A percentile compares a stretch with the other conserved stretches of the same genome.
Conservation (phyloP, 2,113 vertebrate genomes). For the Todiramphus saurophagus region DNA sequence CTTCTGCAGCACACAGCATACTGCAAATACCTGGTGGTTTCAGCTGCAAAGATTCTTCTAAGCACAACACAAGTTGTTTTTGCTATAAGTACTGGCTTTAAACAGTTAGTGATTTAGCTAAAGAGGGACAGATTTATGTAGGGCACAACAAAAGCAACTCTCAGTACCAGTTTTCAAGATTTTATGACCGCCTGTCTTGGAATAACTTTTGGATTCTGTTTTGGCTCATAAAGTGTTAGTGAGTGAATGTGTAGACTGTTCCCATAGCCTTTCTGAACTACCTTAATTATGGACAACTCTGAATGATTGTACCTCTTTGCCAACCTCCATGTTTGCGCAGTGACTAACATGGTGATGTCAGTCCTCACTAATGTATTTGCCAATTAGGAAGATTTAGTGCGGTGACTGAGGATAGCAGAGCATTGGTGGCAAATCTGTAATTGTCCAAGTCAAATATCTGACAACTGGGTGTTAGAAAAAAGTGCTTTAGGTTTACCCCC, state of each 20-base stretch:
- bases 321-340: slow-evolving; percentile 30
- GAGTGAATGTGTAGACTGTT: slow-evolving; percentile 50
- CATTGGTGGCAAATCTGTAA: slow-evolving; percentile 56
- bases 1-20: background rate
- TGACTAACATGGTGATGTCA: slow-evolving; percentile 68
- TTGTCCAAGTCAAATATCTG: slow-evolving; percentile 58
- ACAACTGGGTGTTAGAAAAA: slow-evolving; percentile 35
- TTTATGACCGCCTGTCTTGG: slow-evolving; percentile 12
- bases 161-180: slow-evolving; percentile 38
- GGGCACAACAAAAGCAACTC: slow-evolving; percentile 29
- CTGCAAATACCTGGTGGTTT: background rate
- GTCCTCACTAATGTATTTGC: slow-evolving; percentile 56
- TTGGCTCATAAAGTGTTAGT: slow-evolving; percentile 37
- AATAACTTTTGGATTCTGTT: slow-evolving; percentile 54
- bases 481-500: slow-evolving; percentile 37
- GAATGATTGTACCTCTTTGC: slow-evolving; percentile 4
- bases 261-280: slow-evolving; percentile 7
- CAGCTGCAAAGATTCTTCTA: background rate
- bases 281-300: slow-evolving; percentile 46
- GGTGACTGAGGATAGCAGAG: slow-evolving; percentile 44
- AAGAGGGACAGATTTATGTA: slow-evolving; percentile 33
- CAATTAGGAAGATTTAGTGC: slow-evolving; percentile 69
- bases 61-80: slow-evolving; percentile 7
- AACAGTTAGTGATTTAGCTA: slow-evolving; percentile 39
- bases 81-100: slow-evolving; percentile 28